Percentiles rank a stretch among this genome's conserved stretches.
Conservation (phyloP, 2,888 invertebrate species). For the Caenorhabditis afra region DNA sequence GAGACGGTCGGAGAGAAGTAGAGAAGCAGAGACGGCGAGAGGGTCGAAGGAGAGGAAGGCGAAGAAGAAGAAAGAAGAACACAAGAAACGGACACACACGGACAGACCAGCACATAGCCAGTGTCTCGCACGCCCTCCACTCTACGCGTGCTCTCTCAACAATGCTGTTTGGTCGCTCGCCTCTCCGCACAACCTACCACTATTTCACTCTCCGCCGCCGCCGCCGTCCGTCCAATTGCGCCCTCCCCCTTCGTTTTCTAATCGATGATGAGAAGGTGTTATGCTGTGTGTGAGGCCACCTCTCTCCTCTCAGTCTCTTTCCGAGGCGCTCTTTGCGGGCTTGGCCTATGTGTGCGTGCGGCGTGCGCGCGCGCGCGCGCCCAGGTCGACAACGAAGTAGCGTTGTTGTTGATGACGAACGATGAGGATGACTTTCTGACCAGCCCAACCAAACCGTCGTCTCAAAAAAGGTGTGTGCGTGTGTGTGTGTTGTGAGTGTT, state of each 20-base stretch:
- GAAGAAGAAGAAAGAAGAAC: slow-evolving; percentile 43
- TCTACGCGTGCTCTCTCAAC: background rate
- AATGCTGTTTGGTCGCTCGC: slow-evolving; percentile 47
- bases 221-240: slow-evolving; percentile 4
- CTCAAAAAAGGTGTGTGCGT: too few species aligned
- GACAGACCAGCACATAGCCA: slow-evolving; percentile 42
- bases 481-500: too few species aligned
- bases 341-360: slow-evolving; percentile 12
- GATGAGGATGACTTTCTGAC: background rate
- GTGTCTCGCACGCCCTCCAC: slow-evolving; percentile 13
- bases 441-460: background rate
- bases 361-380: slow-evolving; percentile 10
- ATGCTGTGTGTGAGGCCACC: slow-evolving; percentile 22
- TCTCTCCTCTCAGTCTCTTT: slow-evolving; percentile 9
- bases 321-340: background rate
- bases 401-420: slow-evolving; percentile 14
- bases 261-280: slow-evolving; percentile 48
- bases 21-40: slow-evolving; percentile 23
- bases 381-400: slow-evolving; percentile 6
- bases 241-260: slow-evolving; percentile 25
- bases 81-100: slow-evolving; percentile 54
- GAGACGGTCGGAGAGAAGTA: slow-evolving; percentile 15
- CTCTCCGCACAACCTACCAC: slow-evolving; percentile 16
- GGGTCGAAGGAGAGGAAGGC: slow-evolving; percentile 4
- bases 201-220: background rate